Evolutionary conservation across 2,888 invertebrate species (phyloP).

Genomic region (Parnassius smintheus): DNA sequence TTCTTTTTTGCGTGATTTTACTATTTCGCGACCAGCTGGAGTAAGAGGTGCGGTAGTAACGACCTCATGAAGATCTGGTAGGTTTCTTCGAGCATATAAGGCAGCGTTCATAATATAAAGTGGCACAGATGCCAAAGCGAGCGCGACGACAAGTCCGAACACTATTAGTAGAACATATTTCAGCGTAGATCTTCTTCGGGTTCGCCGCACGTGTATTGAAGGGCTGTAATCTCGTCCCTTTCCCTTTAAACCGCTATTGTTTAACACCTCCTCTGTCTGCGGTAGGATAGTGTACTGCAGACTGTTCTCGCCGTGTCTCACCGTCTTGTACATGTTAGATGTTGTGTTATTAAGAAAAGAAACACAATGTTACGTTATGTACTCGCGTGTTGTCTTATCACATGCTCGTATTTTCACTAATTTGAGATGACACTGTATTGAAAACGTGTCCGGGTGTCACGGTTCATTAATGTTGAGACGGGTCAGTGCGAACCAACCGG

Average conservation of each 20-base stretch:
- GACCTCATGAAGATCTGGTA: constrained; percentile 45
- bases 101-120: constrained; percentile 64
- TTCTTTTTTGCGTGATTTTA: constrained; percentile 67
- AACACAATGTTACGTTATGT: constrained; percentile 55
- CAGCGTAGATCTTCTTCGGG: constrained; percentile 58
- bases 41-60: constrained; percentile 51
- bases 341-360: constrained; percentile 55
- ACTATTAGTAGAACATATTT: constrained; percentile 64
- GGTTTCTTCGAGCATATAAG: constrained; percentile 49
- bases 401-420: constrained; percentile 60
- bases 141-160: constrained; percentile 58
- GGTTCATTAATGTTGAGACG: constrained; percentile 51
- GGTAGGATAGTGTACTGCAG: constrained; percentile 88
- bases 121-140: constrained; percentile 59
- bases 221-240: constrained; percentile 77
- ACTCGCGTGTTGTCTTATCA: constrained; percentile 55
- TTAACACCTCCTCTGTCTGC: constrained; percentile 85
- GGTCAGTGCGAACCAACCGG: constrained; percentile 57
- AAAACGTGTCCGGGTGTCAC: constrained; percentile 42
- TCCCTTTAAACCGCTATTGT: constrained; percentile 80
- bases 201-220: constrained; percentile 66
- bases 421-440: constrained; percentile 40
- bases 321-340: constrained; percentile 86
- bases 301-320: constrained; percentile 87
- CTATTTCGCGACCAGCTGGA: constrained; percentile 54